phyloP scores from a whole-genome alignment of 2,113 vertebrate genomes.

The Noctilio leporinus region DNA sequence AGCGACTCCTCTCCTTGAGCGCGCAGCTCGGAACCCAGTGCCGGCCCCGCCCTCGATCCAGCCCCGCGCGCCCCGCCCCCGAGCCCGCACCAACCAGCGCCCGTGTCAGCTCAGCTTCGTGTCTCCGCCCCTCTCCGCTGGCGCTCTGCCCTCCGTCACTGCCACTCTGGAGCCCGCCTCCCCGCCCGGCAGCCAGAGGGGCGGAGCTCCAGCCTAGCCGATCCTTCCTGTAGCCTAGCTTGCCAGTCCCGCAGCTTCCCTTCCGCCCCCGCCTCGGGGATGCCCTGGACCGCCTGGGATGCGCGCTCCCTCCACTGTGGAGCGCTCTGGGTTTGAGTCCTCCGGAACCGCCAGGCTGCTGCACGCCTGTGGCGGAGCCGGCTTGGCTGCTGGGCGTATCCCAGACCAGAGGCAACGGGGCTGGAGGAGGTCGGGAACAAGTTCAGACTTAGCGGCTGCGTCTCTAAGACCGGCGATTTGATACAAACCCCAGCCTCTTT shows the following conservation, averaged over 20 bases:
- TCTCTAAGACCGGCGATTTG: neutral
- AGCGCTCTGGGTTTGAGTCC: neutral
- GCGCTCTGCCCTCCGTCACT: neutral
- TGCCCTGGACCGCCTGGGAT: neutral
- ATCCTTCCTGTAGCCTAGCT: neutral
- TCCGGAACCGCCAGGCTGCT: neutral
- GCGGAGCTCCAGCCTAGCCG: neutral
- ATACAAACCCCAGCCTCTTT: neutral
- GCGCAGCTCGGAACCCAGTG: neutral
- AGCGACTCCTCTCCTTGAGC: neutral
- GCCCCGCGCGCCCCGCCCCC: constrained; percentile 36
- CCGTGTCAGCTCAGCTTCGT: neutral
- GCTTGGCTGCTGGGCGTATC: neutral
- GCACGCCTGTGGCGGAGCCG: neutral
- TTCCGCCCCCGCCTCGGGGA: constrained; percentile 29
- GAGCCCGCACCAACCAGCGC: constrained; percentile 22
- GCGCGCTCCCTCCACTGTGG: neutral
- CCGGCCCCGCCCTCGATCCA: neutral
- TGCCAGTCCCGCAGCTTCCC: neutral
- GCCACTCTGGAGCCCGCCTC: neutral
- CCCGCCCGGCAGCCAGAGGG: rapidly evolving
- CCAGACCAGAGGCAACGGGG: neutral
- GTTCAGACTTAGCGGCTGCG: constrained; percentile 11
- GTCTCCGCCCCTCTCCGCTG: neutral
- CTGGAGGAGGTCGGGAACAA: neutral